Conservation (phyloP, 37 sponge, comb jelly and placozoan genomes). For the Diacarnus erythraeanus region DNA sequence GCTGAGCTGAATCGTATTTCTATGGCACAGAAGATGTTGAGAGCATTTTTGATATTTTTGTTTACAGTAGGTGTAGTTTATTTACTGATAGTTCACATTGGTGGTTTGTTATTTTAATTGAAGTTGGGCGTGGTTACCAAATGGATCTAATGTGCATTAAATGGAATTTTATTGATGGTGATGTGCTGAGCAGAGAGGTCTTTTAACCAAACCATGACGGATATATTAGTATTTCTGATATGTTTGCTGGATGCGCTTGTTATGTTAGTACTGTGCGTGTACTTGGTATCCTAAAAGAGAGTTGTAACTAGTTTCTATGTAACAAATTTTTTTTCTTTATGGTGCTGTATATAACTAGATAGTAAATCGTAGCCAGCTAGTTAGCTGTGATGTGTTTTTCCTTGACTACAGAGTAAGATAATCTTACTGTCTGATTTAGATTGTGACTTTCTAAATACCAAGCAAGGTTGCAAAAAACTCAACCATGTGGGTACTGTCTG, state of each 20-base stretch:
- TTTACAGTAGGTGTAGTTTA: slow-evolving; percentile 4
- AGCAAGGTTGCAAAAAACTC: slow-evolving; percentile 71
- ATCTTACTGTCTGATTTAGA: slow-evolving; percentile 84
- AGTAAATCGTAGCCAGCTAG: background rate
- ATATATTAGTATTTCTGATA: slow-evolving; percentile 47
- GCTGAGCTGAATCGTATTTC: slow-evolving; percentile 45
- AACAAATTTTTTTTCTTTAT: background rate
- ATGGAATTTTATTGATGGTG: background rate
- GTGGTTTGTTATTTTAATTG: background rate
- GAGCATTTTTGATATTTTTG: slow-evolving; percentile 19
- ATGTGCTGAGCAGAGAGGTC: background rate
- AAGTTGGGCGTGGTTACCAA: no score
- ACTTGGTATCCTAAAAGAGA: slow-evolving; percentile 77
- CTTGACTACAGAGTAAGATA: slow-evolving; percentile 40
- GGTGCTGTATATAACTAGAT: background rate
- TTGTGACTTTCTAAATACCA: slow-evolving; percentile 88
- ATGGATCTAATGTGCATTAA: background rate
- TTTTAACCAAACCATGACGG: slow-evolving; percentile 31
- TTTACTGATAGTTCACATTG: background rate
- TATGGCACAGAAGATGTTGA: slow-evolving; percentile 1
- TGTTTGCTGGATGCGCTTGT: slow-evolving; percentile 53
- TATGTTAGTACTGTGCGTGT: slow-evolving; percentile 53
- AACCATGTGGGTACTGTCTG: slow-evolving; percentile 74
- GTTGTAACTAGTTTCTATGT: background rate
- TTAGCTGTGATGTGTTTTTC: background rate